Evolutionary conservation across 2,888 invertebrate species (phyloP), one percentile per base, ranked within the genome.

Genomic region (Dicyrtomina minuta): DNA sequence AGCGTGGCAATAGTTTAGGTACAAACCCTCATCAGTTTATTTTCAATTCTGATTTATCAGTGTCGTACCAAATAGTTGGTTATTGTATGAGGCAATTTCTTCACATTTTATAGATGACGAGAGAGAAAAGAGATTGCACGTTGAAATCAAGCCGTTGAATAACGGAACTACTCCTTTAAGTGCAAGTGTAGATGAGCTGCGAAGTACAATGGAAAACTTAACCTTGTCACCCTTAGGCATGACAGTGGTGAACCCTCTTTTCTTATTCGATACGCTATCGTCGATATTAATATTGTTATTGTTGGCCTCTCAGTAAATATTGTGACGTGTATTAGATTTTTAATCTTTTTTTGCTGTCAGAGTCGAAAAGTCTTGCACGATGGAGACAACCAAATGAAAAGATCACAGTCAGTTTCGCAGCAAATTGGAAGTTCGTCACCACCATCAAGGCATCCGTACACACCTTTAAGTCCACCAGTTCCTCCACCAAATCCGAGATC

Each of bases 141-240:
- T 96, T 2, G 93, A 95, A 85, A 96, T 96, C 72, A 96, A 96
- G 83, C 96, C 96, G 0, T 85, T 95, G 60, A 93, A 90, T 80
- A 95, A 93, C 83, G 94, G 93, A 60, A 87, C 89, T 68, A 91
- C 90, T 65, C 92, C 92, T 1, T 91, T 93, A 87, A 92, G 94
- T 73, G 94, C 94, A n/a, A 96, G 94, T 82, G 94, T 96, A 13
- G 96, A 96, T 83, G 96, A 96, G 81, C 85, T 96, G 22, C 86
- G 93, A 79, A 93, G 93, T 26, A 95, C 95, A 44, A 92, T 96
- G 62, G 95, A 93, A 82, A 83, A 72, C 27, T 87, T 96, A 73
- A 91, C 94, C 41, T 79, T 85, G 15, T 83, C 83, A 12, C 91
- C 92, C 74, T 87, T 90, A 62, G 90, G 90, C 33, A 87, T 87